These are phyloP conservation scores for Andricus grossulariae DNA, from an alignment of 1,140 invertebrate genomes.

Conservation along the genomic window DNA sequence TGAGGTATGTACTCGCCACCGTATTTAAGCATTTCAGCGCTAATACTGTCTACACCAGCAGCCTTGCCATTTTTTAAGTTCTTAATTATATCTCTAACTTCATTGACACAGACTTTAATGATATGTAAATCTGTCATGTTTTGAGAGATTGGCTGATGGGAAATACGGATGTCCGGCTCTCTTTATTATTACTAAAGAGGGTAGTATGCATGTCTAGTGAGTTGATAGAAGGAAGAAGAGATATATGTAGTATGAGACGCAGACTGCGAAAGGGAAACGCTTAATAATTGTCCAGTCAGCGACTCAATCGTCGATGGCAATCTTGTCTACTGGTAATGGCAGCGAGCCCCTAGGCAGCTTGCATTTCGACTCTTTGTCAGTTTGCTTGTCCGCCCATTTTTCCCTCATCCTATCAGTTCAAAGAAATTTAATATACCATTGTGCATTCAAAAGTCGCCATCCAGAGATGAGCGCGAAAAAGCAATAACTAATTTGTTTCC, in stretches of 20 bases:
- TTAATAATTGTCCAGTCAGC: slow-evolving; percentile 30
- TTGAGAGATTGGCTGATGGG: too few species aligned
- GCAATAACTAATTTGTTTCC: slow-evolving; percentile 63
- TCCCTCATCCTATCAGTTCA: slow-evolving; percentile 45
- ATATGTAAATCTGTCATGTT: too few species aligned
- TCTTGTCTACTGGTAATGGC: slow-evolving; percentile 50
- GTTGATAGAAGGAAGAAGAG: slow-evolving; percentile 6
- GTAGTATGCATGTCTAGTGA: neutral
- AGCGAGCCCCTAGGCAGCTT: slow-evolving; percentile 44
- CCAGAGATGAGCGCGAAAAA: slow-evolving; percentile 38
- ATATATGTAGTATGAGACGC: neutral
- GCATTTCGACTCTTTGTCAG: slow-evolving; percentile 49
- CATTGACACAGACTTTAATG: too few species aligned
- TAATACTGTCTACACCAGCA: too few species aligned
- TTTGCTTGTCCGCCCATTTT: slow-evolving; percentile 45
- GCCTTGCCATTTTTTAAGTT: too few species aligned
- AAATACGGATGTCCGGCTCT: too few species aligned
- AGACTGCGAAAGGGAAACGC: slow-evolving; percentile 17
- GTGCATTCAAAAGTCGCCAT: slow-evolving; percentile 36
- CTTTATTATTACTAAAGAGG: neutral
- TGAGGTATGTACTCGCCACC: too few species aligned
- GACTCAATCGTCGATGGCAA: slow-evolving; percentile 40
- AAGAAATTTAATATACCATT: slow-evolving; percentile 54
- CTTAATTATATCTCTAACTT: too few species aligned
- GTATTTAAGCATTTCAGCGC: too few species aligned